Evolutionary conservation across 1,140 invertebrate species (phyloP).

Genomic region (Drosophila ficusphila): DNA sequence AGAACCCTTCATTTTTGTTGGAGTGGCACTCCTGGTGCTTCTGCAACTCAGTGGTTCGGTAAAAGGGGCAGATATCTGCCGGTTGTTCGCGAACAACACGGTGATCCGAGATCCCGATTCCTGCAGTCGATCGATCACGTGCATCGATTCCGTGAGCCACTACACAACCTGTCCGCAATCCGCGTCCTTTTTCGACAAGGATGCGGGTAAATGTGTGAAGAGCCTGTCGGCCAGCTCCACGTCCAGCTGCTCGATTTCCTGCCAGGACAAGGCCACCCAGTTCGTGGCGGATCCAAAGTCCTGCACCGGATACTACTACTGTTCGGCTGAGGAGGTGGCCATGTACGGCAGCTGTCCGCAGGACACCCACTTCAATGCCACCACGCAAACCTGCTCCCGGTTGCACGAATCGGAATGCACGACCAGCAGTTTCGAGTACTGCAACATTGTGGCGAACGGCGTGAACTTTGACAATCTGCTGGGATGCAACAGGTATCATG

Average conservation of each 20-base stretch:
- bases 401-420: slow-evolving; percentile 39
- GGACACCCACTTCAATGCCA: slow-evolving; percentile 56
- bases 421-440: slow-evolving; percentile 54
- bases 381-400: slow-evolving; percentile 50
- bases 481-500: slow-evolving; percentile 57
- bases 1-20: background rate
- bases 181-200: slow-evolving; percentile 66
- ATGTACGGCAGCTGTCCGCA: slow-evolving; percentile 51
- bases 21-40: slow-evolving; percentile 7
- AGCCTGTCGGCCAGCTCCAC: background rate
- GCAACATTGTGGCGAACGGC: slow-evolving; percentile 57
- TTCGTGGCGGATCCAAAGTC: slow-evolving; percentile 68
- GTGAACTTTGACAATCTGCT: slow-evolving; percentile 51
- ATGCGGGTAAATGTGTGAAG: slow-evolving; percentile 49
- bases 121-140: slow-evolving; percentile 63
- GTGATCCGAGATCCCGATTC: slow-evolving; percentile 63
- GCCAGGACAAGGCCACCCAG: slow-evolving; percentile 5
- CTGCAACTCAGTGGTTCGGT: background rate
- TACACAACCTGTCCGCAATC: slow-evolving; percentile 41
- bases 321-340: slow-evolving; percentile 29
- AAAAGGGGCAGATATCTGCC: slow-evolving; percentile 52
- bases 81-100: slow-evolving; percentile 53
- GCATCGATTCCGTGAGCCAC: slow-evolving; percentile 32
- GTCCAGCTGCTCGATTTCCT: slow-evolving; percentile 46
- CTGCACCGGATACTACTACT: slow-evolving; percentile 69